Base-by-base conservation (phyloP, 2,113 vertebrate species). In the Trinectes maculatus region DNA sequence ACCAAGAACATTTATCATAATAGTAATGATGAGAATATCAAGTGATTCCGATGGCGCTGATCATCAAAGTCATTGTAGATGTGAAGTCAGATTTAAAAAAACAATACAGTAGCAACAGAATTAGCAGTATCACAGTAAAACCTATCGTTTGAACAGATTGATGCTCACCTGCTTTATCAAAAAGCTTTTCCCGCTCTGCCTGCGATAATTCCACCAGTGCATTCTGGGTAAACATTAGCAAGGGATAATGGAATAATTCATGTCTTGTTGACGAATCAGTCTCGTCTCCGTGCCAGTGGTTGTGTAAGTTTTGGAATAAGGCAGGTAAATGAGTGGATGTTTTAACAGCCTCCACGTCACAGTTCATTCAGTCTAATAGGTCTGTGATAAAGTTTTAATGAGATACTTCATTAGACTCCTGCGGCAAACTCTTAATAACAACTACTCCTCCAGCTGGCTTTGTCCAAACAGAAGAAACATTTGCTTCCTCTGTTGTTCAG, bases 191-290 rank as follows among this genome's bases (percentile, higher is more conserved):
- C 13, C 68, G 56, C 71, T 64, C 73, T 19, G 16, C 21, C 25
- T 43, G 31, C 22, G 28, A 21, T 80, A 59, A 76, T 48, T 61
- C 40, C 47, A 67, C 67, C 36, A 40, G 18, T 66, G 66, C 55
- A 76, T 83, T 74, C 44, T 80, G 74, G 79, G 60, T 68, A 78
- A 70, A 71, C 69, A 56, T 85, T 77, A 75, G 57, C 29, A 24
- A 43, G 28, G 52, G 52, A 34, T 67, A 66, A 78, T 63, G 9
- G 24, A 73, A 78, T 75, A 74, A 64, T 59, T 72, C 31, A 65
- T 22, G 59, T 74, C 65, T 77, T 76, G 72, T 70, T 79, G 75
- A 68, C 71, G 57, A 43, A 87, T 85, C 37, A 47, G 76, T 89
- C 79, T 68, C 34, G 24, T 52, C 36, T 47, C 24, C 22, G 0